These are phyloP conservation scores for Drosophila pegasa DNA, from an alignment of 2,888 invertebrate genomes.

Conservation along the genomic window DNA sequence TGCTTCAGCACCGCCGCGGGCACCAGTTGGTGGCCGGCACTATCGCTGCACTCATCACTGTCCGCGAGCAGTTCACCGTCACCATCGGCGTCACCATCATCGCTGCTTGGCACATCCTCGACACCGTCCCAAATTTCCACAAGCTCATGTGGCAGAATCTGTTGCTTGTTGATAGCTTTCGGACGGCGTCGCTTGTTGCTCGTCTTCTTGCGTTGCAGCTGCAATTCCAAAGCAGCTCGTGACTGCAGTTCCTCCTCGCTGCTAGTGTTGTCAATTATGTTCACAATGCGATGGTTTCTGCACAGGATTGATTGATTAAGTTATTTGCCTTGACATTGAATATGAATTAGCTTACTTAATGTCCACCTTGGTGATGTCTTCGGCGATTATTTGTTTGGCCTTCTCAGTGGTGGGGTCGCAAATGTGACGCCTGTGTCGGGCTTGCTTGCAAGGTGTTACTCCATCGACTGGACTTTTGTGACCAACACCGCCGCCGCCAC, in stretches of 20 bases:
- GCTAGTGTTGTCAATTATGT: conserved; percentile 84
- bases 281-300: conserved; percentile 83
- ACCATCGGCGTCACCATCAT: conserved; percentile 82
- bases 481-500: conserved; percentile 70
- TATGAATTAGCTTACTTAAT: conserved; percentile 69
- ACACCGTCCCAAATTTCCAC: conserved; percentile 88
- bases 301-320: not conserved
- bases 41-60: conserved; percentile 85
- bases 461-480: conserved; percentile 85
- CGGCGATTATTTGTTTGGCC: conserved; percentile 68
- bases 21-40: conserved; percentile 82
- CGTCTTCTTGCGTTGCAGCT: conserved; percentile 82
- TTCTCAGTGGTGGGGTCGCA: conserved; percentile 82
- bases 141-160: conserved; percentile 85
- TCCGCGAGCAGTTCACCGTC: conserved; percentile 84
- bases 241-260: conserved; percentile 83
- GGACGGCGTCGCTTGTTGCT: conserved; percentile 83
- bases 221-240: conserved; percentile 80
- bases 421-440: conserved; percentile 82
- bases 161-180: conserved; percentile 74
- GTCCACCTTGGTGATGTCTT: conserved; percentile 78
- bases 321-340: not conserved
- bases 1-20: conserved; percentile 84
- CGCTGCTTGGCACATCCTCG: conserved; percentile 84
- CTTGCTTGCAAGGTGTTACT: conserved; percentile 86